Conservation (phyloP, 2,113 vertebrate genomes). For the Mirounga angustirostris region DNA sequence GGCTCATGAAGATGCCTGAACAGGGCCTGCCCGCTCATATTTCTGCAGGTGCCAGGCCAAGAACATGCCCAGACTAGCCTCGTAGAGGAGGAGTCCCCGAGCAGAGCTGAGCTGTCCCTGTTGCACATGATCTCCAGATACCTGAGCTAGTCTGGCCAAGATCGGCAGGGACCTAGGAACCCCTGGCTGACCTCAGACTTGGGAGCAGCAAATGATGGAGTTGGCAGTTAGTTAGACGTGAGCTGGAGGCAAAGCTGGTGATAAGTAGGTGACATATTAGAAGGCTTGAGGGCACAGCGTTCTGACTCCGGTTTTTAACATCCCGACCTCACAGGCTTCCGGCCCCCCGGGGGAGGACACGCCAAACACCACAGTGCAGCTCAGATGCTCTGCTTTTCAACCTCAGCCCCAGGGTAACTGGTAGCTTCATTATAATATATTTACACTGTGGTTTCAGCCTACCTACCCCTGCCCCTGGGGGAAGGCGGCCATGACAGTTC, state of each 20-base stretch:
- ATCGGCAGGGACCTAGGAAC: background rate
- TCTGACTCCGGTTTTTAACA: background rate
- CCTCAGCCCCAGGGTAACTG: background rate
- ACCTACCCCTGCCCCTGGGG: background rate
- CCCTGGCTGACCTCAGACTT: background rate
- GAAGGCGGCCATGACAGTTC: background rate
- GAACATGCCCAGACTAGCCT: background rate
- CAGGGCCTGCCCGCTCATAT: background rate
- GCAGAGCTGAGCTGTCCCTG: background rate
- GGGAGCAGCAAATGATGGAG: background rate
- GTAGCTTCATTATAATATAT: background rate
- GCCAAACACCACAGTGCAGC: background rate
- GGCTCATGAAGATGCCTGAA: background rate
- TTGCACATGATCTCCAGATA: no score
- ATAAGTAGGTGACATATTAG: background rate
- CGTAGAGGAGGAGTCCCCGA: background rate
- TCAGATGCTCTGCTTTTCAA: background rate
- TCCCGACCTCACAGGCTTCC: background rate
- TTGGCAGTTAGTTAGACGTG: background rate
- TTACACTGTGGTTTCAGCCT: background rate
- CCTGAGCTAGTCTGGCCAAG: background rate
- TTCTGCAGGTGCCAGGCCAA: background rate
- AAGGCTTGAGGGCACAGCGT: background rate
- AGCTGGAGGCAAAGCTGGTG: background rate
- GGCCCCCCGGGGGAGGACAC: accelerated